Base-by-base conservation (phyloP, 2,797 vertebrate species). In the Notoglanidium macrostoma region DNA sequence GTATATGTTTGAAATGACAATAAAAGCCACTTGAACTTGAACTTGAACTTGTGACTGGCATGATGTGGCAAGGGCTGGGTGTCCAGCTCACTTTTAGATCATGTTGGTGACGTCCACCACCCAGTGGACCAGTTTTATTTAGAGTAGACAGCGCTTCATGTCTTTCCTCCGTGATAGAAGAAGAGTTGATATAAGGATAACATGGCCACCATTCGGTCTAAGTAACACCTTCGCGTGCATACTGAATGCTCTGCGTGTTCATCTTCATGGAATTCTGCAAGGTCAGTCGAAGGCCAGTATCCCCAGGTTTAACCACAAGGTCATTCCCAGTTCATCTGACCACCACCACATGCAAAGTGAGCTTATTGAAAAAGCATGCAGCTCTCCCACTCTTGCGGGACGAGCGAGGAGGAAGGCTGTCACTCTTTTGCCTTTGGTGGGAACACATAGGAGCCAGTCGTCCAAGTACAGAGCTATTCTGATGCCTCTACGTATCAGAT, bases 321-420 rank as follows among this genome's bases (percentile, higher is more conserved):
- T 83, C 80, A 83, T n/a, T 82, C 26, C n/a, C 51, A 65, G 80
- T 83, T 51, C 61, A 83, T 65, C 44, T 63, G 35, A 46, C 59
- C 59, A 21, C 63, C 26, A 21, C 14, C 59, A 82, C 14, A 65
- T 83, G 40, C 44, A 67, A 82, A 51, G 44, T 67, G n/a, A 82
- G 61, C 40, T 29, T 65, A 65, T 19, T 51, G 63, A 67, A 17
- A 46, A 82, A 65, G 59, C 73, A 76, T 63, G 40, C 57, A 81
- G 12, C 14, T 63, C 21, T 61, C 57, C 55, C 21, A 80, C 19
- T 59, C 21, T 63, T 46, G 35, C 21, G 40, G 40, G 40, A 61
- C 44, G 35, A 40, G 35, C 11, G 1, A 80, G 35, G 35, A 40
- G 40, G 40, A 40, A 40, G 40, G 40, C 40, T 40, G 40, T 40